Evolutionary conservation across 2,797 vertebrate species (phyloP), one percentile per base, ranked within the genome.

Genomic region (Podargus strigoides): DNA sequence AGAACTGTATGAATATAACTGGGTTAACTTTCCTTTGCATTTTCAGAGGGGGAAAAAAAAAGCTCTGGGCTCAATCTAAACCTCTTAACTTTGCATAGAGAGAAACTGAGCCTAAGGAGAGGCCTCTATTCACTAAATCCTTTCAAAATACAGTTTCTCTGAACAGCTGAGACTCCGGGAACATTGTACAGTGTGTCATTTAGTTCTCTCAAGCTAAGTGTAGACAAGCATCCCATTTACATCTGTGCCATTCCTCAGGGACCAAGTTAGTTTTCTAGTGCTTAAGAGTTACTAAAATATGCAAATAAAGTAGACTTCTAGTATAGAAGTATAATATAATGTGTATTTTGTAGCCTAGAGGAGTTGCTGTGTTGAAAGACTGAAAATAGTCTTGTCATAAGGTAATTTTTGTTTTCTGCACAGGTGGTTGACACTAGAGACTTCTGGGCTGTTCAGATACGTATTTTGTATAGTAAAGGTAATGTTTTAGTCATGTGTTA

Each of bases 211-310:
- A 82, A 30, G 53, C 44, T 50, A 50, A 30, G 44, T 42, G 70
- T 47, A 87, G 56, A 32, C 34, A 41, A 77, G 19, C 21, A 44
- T 44, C n/a, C 28, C 2, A 1, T 81, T 68, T 49, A 14, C 63
- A 42, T 20, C 34, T 0, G 2, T 93, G 90, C 80, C 73, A 58
- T 79, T 85, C 69, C 73, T 92, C 92, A 87, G 94, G 89, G 84
- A 95, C 58, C 36, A 62, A 50, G 53, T 28, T 53, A 50, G n/a
- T 58, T 60, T 94, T 86, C 69, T 36, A 5, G 18, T 34, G 27
- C 37, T 1, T 13, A 20, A 42, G 28, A 62, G 36, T 74, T 67
- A 63, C 7, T 79, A 76, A 73, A 46, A 2, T 7, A 75, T 3
- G 49, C 28, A 66, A 64, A 46, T 66, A 53, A 88, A 67, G 42